These are phyloP conservation scores for Battus philenor DNA, from an alignment of 1,140 invertebrate species.

Conservation along the genomic window DNA sequence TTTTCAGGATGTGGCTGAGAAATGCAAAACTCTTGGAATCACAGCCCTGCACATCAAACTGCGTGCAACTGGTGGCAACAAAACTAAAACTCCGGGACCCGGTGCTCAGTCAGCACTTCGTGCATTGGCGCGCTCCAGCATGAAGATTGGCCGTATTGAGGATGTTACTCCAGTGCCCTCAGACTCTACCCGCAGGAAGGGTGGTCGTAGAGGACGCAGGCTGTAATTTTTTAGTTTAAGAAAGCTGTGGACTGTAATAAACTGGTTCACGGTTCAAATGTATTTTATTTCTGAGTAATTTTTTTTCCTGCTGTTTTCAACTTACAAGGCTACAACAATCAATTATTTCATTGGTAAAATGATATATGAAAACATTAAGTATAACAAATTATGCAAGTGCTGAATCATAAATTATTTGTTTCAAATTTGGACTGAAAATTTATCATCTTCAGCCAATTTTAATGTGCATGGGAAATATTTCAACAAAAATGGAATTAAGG, in stretches of 20 bases:
- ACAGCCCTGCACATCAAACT: constrained; percentile 99
- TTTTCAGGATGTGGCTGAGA: constrained; percentile 97
- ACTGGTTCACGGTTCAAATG: constrained; percentile 44
- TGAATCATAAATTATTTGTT: too few relatives aligned
- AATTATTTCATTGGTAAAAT: too few relatives aligned
- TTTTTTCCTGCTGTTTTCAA: too few relatives aligned
- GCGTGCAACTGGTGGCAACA: constrained; percentile 98
- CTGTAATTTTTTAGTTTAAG: constrained; percentile 84
- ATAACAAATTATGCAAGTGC: too few relatives aligned
- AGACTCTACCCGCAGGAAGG: constrained; percentile 99
- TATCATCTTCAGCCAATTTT: too few relatives aligned
- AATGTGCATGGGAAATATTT: too few relatives aligned
- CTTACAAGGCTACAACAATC: too few relatives aligned
- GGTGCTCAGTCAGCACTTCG: constrained; percentile 98
- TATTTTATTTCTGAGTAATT: constrained; percentile 41
- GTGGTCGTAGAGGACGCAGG: constrained; percentile 98
- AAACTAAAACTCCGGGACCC: constrained; percentile 98
- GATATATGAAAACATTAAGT: too few relatives aligned
- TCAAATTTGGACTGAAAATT: too few relatives aligned
- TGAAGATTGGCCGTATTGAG: constrained; percentile 99
- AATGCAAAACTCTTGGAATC: constrained; percentile 97
- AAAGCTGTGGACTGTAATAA: constrained; percentile 58
- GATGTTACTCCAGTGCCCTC: constrained; percentile 99
- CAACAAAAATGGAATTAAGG: too few relatives aligned
- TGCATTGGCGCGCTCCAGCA: constrained; percentile 97